Evolutionary conservation across 2,888 invertebrate genomes (phyloP).

Genomic region (Aproaerema taeniolella): DNA sequence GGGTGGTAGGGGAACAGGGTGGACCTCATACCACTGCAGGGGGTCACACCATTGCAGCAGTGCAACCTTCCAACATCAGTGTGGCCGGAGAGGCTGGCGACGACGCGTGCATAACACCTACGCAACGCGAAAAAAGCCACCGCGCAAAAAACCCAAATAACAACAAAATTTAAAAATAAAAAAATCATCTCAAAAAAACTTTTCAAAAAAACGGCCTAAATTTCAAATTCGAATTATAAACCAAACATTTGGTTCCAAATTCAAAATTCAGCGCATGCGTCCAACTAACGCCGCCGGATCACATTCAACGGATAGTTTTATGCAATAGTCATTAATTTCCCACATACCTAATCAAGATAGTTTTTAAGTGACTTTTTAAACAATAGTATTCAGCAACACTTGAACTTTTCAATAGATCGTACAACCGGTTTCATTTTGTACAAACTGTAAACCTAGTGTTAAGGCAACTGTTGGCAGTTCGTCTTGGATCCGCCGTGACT

Average conservation of each 20-base stretch:
- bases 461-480: constrained; percentile 71
- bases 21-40: constrained; percentile 44
- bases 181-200: constrained; percentile 50
- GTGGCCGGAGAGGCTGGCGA: constrained; percentile 71
- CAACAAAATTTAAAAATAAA: constrained; percentile 26
- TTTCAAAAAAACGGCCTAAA: constrained; percentile 34
- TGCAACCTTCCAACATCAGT: constrained; percentile 67
- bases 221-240: constrained; percentile 48
- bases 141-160: constrained; percentile 35
- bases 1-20: constrained; percentile 33
- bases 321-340: constrained; percentile 67
- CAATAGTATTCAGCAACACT: constrained; percentile 75
- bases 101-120: constrained; percentile 74
- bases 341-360: constrained; percentile 70
- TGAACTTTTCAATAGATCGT: constrained; percentile 58
- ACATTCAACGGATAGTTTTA: constrained; percentile 73
- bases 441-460: constrained; percentile 67
- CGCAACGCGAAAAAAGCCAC: constrained; percentile 64
- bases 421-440: constrained; percentile 62
- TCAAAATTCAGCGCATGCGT: constrained; percentile 64
- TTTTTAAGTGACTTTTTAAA: constrained; percentile 65
- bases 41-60: constrained; percentile 52
- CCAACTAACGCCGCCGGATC: constrained; percentile 54
- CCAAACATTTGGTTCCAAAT: constrained; percentile 44
- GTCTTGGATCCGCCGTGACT: constrained; percentile 62